These are phyloP conservation scores for Leptopilina drosophilae DNA, from an alignment of 2,888 invertebrate species.

Conservation along the genomic window DNA sequence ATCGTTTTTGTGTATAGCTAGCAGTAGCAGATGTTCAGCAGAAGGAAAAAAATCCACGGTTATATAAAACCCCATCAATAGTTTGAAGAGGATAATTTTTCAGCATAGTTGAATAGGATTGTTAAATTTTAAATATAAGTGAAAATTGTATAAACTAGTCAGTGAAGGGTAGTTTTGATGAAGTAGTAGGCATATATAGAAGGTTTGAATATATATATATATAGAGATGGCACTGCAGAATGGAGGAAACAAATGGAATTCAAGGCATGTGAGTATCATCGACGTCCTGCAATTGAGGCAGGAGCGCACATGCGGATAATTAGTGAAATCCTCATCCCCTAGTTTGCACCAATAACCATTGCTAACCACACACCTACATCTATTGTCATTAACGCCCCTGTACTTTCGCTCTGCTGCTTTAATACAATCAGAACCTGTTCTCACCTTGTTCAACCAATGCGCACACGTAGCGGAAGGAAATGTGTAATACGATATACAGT, in stretches of 20 bases:
- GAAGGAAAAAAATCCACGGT: no score
- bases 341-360: conserved; percentile 31
- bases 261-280: conserved; percentile 12
- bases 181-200: not conserved
- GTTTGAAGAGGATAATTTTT: no score
- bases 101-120: no score
- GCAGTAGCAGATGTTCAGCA: no score
- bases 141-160: not conserved
- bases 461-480: no score
- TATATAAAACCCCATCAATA: no score
- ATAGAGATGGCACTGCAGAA: no score
- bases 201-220: not conserved
- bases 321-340: conserved; percentile 31
- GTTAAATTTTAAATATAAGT: no score
- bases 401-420: not conserved
- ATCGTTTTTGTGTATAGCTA: no score
- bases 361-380: conserved; percentile 3
- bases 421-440: conserved; percentile 15
- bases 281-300: conserved; percentile 1
- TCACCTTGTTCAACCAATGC: conserved; percentile 3
- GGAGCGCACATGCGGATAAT: not conserved
- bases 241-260: not conserved
- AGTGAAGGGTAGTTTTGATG: conserved; percentile 4
- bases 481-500: not conserved
- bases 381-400: conserved; percentile 2